A percentile compares a stretch with the other conserved stretches of the same genome.
Evolutionary conservation across 2,113 vertebrate genomes (phyloP).

Genomic region (Prolemur simus): DNA sequence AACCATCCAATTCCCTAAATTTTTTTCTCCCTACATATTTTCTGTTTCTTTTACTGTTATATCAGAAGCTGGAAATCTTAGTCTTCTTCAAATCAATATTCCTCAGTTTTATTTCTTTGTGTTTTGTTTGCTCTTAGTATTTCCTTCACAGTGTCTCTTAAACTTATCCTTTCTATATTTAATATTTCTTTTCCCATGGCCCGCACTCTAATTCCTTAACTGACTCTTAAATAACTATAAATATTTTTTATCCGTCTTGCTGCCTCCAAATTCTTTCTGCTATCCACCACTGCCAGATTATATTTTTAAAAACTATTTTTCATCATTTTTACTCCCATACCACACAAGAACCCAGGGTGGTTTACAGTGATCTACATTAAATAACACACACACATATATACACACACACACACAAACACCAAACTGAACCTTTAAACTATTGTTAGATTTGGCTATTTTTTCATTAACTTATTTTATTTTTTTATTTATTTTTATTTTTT

Average conservation of each 20-base stretch:
- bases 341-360: not conserved
- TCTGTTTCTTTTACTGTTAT: not conserved
- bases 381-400: not conserved
- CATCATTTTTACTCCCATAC: not conserved
- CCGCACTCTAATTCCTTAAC: slow-evolving; percentile 22
- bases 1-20: not conserved
- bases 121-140: slow-evolving; percentile 23
- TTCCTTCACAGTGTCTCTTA: not conserved
- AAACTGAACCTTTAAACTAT: not conserved
- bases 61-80: not conserved
- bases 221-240: slow-evolving; percentile 47
- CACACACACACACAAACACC: not conserved
- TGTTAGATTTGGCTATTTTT: not conserved
- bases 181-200: not conserved
- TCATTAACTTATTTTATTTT: not conserved
- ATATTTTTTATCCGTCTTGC: slow-evolving; percentile 21
- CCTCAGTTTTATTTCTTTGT: slow-evolving; percentile 18
- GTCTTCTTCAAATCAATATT: slow-evolving; percentile 28
- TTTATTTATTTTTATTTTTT: slow-evolving; percentile 24
- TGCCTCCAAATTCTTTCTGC: not conserved
- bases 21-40: slow-evolving; percentile 31
- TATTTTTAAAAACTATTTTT: slow-evolving; percentile 4
- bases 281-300: not conserved
- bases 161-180: not conserved
- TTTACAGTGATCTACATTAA: not conserved